These are phyloP conservation scores for Ctenopoma multispine DNA, from an alignment of 2,797 vertebrate genomes.

Conservation along the genomic window DNA sequence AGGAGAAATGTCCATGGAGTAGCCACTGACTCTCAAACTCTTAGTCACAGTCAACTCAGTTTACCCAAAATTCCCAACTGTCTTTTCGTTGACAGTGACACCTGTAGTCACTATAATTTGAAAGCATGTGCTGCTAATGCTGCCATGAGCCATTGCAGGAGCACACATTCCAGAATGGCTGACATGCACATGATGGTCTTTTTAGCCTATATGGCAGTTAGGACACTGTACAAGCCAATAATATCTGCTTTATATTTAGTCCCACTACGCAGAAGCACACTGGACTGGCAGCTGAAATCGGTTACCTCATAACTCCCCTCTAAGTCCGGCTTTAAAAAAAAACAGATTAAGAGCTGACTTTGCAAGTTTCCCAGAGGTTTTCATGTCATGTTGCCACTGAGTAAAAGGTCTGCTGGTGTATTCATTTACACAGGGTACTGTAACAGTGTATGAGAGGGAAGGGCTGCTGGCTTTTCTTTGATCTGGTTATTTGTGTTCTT, in stretches of 20 bases:
- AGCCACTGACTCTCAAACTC: neutral
- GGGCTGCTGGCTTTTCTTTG: conserved; percentile 41
- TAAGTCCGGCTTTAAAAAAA: conserved; percentile 49
- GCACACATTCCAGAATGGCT: conserved; percentile 68
- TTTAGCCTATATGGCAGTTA: conserved; percentile 68
- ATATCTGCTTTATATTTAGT: conserved; percentile 85
- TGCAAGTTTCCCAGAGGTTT: conserved; percentile 65
- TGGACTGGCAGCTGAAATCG: conserved; percentile 80
- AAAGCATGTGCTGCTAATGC: conserved; percentile 69
- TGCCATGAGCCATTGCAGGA: conserved; percentile 67
- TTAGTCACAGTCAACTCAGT: conserved; percentile 2
- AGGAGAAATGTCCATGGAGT: conserved; percentile 14
- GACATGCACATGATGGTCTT: conserved; percentile 62
- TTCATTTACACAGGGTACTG: conserved; percentile 66
- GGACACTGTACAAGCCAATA: conserved; percentile 76
- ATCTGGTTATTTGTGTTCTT: conserved; percentile 35
- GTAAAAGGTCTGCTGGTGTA: conserved; percentile 65
- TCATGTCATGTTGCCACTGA: conserved; percentile 65
- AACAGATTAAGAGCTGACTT: conserved; percentile 74
- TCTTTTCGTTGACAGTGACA: conserved; percentile 46
- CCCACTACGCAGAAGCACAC: conserved; percentile 60
- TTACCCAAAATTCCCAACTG: conserved; percentile 34
- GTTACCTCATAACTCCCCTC: conserved; percentile 58
- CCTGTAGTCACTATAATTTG: conserved; percentile 46
- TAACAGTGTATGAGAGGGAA: conserved; percentile 42